These are phyloP conservation scores for Erpornis zantholeuca DNA, from an alignment of 2,113 vertebrate species.

Conservation along the genomic window DNA sequence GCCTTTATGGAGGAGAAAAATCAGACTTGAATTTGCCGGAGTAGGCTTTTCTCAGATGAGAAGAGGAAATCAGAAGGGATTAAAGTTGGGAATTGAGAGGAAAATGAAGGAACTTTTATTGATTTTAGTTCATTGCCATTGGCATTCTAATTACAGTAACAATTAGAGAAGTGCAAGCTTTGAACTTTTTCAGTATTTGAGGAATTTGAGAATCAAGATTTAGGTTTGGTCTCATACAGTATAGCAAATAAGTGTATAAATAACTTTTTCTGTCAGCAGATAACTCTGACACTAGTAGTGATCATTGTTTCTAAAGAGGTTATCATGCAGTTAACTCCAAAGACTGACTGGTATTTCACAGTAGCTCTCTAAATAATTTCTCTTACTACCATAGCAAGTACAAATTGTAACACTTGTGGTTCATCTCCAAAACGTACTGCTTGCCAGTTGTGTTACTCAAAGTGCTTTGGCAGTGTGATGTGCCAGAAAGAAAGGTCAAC, in stretches of 20 bases:
- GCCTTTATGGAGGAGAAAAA: background rate
- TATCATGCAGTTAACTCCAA: slow-evolving; percentile 22
- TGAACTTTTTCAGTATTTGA: background rate
- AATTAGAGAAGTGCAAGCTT: background rate
- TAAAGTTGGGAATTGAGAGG: background rate
- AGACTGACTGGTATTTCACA: slow-evolving; percentile 36
- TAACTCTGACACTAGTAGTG: background rate
- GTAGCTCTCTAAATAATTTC: slow-evolving; percentile 23
- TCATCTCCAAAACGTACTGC: background rate
- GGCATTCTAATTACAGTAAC: background rate
- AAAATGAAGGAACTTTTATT: background rate
- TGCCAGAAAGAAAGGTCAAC: slow-evolving; percentile 35
- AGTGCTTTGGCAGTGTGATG: background rate
- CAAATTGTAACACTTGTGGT: slow-evolving; percentile 19
- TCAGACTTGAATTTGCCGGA: background rate
- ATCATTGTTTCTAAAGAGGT: slow-evolving; percentile 11
- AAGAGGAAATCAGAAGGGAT: background rate
- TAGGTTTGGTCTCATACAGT: background rate
- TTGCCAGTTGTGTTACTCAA: slow-evolving; percentile 39
- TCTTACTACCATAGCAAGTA: background rate
- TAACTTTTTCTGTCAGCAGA: slow-evolving; percentile 17
- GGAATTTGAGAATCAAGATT: background rate
- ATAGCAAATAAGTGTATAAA: slow-evolving; percentile 14
- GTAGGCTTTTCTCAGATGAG: background rate
- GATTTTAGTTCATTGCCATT: background rate